Evolutionary conservation across 2,797 vertebrate species (phyloP).

Genomic region (Selene dorsalis): DNA sequence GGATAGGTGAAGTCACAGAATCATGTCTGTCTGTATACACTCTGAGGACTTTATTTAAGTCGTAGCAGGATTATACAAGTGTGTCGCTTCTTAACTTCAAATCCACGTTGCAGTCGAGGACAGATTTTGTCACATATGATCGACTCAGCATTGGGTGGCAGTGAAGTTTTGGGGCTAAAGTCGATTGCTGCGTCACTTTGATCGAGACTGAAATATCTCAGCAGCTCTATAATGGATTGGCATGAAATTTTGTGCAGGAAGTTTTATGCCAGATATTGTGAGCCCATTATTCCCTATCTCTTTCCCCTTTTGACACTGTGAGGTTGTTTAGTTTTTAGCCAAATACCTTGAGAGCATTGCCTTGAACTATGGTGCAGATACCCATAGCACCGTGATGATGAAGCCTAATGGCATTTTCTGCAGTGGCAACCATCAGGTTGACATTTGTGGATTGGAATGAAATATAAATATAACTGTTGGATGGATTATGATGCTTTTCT

Average conservation of each 20-base stretch:
- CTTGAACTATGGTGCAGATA: not conserved
- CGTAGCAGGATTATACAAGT: slow-evolving; percentile 64
- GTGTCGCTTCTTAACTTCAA: slow-evolving; percentile 53
- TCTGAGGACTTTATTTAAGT: slow-evolving; percentile 54
- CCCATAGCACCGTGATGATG: not conserved
- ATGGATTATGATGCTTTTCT: not conserved
- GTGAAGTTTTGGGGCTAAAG: not conserved
- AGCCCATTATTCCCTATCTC: not conserved
- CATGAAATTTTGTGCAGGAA: not conserved
- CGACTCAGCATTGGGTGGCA: slow-evolving; percentile 9
- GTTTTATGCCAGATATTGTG: not conserved
- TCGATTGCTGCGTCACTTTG: not conserved
- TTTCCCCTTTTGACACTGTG: not conserved
- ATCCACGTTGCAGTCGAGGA: slow-evolving; percentile 37
- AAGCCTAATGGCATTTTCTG: not conserved
- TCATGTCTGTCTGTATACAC: slow-evolving; percentile 38
- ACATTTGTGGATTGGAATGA: not conserved
- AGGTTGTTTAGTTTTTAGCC: not conserved
- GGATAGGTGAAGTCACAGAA: slow-evolving; percentile 25
- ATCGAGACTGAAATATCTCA: not conserved
- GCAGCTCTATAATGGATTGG: not conserved
- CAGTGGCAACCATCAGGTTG: not conserved
- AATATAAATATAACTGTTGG: not conserved
- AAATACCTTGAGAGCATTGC: not conserved
- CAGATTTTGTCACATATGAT: slow-evolving; percentile 41